A percentile compares a stretch with the other conserved stretches of the same genome.
Conservation (phyloP, 1,140 invertebrate species). For the Brachionus plicatilis region DNA sequence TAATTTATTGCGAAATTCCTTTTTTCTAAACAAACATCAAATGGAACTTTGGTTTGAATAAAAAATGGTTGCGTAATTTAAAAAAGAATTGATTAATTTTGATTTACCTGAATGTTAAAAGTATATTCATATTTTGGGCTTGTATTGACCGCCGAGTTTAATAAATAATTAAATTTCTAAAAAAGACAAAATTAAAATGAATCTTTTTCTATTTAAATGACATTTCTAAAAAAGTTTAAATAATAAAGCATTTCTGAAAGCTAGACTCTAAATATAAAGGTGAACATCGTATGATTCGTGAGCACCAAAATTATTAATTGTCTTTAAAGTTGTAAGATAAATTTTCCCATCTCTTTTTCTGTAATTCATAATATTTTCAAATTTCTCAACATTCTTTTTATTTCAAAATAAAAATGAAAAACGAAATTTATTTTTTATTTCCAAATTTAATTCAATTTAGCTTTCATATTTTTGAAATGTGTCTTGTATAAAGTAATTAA, state of each 20-base stretch:
- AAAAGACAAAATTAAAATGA: not conserved
- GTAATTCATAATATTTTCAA: not conserved
- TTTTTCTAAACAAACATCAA: not conserved
- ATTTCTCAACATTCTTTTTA: not conserved
- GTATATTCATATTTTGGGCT: not conserved
- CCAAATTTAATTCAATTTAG: not conserved
- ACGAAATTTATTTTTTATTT: not conserved
- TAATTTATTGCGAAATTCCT: not conserved
- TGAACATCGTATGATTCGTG: not conserved
- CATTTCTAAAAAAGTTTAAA: not conserved
- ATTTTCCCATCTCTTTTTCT: not conserved
- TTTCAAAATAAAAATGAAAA: not conserved
- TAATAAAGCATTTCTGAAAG: not conserved
- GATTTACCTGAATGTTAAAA: conserved; percentile 28
- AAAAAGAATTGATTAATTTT: not conserved
- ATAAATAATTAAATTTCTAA: not conserved
- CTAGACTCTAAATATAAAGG: not conserved
- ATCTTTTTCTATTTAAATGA: not conserved
- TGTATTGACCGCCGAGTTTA: not conserved
- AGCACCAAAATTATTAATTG: not conserved
- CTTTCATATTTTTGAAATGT: not conserved
- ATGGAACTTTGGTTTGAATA: not conserved
- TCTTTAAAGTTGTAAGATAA: not conserved
- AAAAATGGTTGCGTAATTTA: not conserved
- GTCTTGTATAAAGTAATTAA: not conserved